Base-by-base conservation (phyloP, 2,113 vertebrate species). In the Cisticola juncidis region DNA sequence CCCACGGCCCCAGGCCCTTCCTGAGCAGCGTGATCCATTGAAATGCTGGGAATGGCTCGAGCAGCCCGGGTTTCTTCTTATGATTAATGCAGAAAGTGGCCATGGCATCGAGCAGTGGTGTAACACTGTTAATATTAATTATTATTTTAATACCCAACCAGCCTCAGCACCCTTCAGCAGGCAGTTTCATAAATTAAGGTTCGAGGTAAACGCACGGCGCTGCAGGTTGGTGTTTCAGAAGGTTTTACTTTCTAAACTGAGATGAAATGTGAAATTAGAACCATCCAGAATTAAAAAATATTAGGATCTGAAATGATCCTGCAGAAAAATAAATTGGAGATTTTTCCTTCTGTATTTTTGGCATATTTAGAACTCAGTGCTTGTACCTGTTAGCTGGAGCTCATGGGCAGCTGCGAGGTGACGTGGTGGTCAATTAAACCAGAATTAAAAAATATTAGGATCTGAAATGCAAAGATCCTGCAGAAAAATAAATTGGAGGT, bases 201-300 rank as follows among this genome's bases (percentile, higher is more conserved):
- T 2, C 0, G 2, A 26, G 13, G 48, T 28, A 56, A 86, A 44
- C 0, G 2, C 62, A 5, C 0, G 0, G 24, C 3, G 64, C 74
- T 47, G 65, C 21, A 4, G 9, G 28, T 17, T 47, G 82, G 58
- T 11, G 24, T 47, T 62, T 47, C 31, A 20, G 57, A 90, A 47
- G 5, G 8, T 7, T 81, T 57, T 35, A 3, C 35, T 2, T 26
- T 64, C 24, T n/a, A 58, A 81, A 65, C 2, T 9, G 44, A 71
- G 56, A 38, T 2, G 1, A 86, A 77, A 61, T 26, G 18, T 38
- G 47, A 72, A 60, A 42, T 8, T 1, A 12, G 51, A 31, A 56
- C 19, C 20, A 23, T 20, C 14, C 7, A 1, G 36, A 70, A 44
- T 38, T 74, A 2, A 71, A 21, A 47, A 57, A 11, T 20, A 62